Conservation (phyloP, 2,888 invertebrate species). For the Tridacna crocea region DNA sequence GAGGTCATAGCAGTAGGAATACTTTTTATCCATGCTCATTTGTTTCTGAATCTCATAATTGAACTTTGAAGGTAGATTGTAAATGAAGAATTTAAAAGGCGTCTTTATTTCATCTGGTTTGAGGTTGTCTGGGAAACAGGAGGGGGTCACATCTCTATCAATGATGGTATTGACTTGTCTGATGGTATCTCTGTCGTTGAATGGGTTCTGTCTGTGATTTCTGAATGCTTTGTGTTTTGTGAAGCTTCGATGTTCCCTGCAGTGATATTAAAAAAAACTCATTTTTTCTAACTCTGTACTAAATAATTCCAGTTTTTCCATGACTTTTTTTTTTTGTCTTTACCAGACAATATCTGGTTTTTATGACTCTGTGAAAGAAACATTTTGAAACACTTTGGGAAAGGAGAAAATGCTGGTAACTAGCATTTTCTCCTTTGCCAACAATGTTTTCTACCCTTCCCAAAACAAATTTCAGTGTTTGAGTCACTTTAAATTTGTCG, state of each 20-base stretch:
- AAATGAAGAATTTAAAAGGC: slow-evolving; percentile 56
- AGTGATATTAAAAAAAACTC: not conserved
- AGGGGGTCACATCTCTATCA: slow-evolving; percentile 18
- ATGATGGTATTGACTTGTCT: not conserved
- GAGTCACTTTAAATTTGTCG: no score
- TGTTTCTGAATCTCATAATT: slow-evolving; percentile 43
- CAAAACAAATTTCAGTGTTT: no score
- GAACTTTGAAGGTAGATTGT: slow-evolving; percentile 51
- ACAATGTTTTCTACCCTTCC: no score
- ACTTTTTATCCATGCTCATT: slow-evolving; percentile 28
- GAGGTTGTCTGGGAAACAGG: slow-evolving; percentile 19
- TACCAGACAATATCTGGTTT: no score
- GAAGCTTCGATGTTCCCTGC: not conserved
- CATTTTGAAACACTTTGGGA: no score
- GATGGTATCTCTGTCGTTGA: not conserved
- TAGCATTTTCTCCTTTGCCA: no score
- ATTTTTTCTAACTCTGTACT: not conserved
- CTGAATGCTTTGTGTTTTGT: not conserved
- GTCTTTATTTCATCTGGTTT: slow-evolving; percentile 37
- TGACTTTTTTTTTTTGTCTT: no score
- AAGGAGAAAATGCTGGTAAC: no score
- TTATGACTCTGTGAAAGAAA: no score
- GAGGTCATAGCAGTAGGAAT: slow-evolving; percentile 47
- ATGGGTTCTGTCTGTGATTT: slow-evolving; percentile 4
- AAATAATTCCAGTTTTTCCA: no score